A percentile compares a stretch with the other conserved stretches of the same genome.
Evolutionary conservation across 2,113 vertebrate genomes (phyloP).

Genomic region (Saimiri boliviensis): DNA sequence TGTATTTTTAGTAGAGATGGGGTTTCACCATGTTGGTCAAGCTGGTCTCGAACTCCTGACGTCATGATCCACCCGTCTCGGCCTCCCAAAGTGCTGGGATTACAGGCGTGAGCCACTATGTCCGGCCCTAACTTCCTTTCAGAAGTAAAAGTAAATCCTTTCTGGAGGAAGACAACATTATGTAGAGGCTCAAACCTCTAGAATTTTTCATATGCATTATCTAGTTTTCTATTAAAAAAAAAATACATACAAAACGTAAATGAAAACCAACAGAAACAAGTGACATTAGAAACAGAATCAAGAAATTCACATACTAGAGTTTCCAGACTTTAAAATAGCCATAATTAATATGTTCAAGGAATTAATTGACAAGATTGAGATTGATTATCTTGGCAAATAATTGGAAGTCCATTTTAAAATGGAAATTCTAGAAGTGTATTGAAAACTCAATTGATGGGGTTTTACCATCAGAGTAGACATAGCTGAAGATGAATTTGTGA

Average conservation of each 20-base stretch:
- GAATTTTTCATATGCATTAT: neutral
- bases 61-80: too few relatives aligned
- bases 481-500: neutral
- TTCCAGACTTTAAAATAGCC: neutral
- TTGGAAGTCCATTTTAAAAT: slow-evolving; percentile 14
- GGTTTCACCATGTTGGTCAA: too few relatives aligned
- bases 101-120: too few relatives aligned
- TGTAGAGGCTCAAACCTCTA: neutral
- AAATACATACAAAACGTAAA: neutral
- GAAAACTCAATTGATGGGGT: neutral
- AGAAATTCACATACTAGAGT: slow-evolving; percentile 22
- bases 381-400: neutral
- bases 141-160: neutral
- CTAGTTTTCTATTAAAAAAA: neutral
- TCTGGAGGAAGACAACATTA: neutral
- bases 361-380: neutral
- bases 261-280: slow-evolving; percentile 35
- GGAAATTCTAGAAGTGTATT: neutral
- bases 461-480: neutral
- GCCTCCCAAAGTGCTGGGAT: too few relatives aligned
- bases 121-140: neutral
- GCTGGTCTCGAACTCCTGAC: too few relatives aligned
- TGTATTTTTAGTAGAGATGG: too few relatives aligned
- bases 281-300: neutral
- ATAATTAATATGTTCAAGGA: neutral